phyloP scores from a whole-genome alignment of 2,113 vertebrate species.

The Dipodomys ordii region DNA sequence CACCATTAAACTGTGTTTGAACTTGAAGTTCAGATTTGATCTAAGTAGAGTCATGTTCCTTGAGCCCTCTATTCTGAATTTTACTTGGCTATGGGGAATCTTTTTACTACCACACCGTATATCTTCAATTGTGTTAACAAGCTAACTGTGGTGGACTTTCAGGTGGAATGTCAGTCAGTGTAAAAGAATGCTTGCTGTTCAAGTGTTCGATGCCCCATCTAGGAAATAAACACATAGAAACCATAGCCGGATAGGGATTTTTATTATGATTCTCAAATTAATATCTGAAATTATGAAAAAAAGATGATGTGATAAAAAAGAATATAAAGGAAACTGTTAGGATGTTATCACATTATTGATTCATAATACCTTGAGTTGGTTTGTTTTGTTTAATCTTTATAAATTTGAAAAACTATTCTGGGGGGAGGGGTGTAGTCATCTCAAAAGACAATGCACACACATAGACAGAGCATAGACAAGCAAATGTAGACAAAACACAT shows the following conservation, averaged over 20 bases:
- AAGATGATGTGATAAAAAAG: slow-evolving; percentile 55
- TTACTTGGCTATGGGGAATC: slow-evolving; percentile 84
- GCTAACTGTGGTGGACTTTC: slow-evolving; percentile 81
- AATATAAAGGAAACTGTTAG: slow-evolving; percentile 54
- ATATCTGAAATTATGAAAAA: slow-evolving; percentile 24
- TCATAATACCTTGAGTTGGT: slow-evolving; percentile 61
- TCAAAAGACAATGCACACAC: slow-evolving; percentile 49
- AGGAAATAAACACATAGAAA: slow-evolving; percentile 68
- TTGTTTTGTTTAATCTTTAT: slow-evolving; percentile 68
- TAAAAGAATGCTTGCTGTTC: slow-evolving; percentile 73
- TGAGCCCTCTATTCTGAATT: slow-evolving; percentile 78
- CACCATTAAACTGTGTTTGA: slow-evolving; percentile 89
- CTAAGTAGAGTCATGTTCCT: slow-evolving; percentile 79
- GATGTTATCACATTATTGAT: slow-evolving; percentile 46
- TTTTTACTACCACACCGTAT: slow-evolving; percentile 80
- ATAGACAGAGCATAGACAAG: not conserved
- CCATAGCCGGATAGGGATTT: slow-evolving; percentile 14
- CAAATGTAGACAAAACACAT: slow-evolving; percentile 23
- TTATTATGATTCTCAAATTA: slow-evolving; percentile 26
- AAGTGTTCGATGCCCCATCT: slow-evolving; percentile 49
- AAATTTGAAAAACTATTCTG: slow-evolving; percentile 72
- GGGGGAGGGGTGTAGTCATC: slow-evolving; percentile 53
- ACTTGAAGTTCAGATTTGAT: slow-evolving; percentile 86
- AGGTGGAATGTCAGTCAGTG: slow-evolving; percentile 82
- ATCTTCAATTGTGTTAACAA: slow-evolving; percentile 83